Percentiles rank a stretch among this genome's conserved stretches.
Conservation (phyloP, 37 sponge, comb jelly and placozoan genomes). For the Bolinopsis microptera region DNA sequence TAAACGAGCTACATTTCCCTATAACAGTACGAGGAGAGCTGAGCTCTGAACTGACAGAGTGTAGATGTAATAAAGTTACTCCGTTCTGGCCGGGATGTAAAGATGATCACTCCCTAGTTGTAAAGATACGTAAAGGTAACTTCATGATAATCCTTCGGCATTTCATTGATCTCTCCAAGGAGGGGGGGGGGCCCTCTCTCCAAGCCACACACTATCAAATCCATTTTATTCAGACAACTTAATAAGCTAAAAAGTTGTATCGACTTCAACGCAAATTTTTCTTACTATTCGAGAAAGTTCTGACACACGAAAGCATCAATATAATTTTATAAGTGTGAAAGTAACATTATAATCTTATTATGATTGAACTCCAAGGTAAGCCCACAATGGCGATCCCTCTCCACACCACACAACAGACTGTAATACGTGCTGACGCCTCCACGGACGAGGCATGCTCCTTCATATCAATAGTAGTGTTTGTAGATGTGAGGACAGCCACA, state of each 20-base stretch:
- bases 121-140: neutral
- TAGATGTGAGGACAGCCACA: constrained; percentile 43
- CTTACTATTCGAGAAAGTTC: too few relatives aligned
- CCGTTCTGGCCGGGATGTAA: constrained; percentile 45
- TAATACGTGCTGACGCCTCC: neutral
- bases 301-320: too few relatives aligned
- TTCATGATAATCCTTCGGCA: too few relatives aligned
- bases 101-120: neutral
- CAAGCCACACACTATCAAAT: too few relatives aligned
- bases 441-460: neutral
- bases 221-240: too few relatives aligned
- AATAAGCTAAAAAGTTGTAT: too few relatives aligned
- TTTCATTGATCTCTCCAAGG: too few relatives aligned
- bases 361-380: too few relatives aligned
- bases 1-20: constrained; percentile 31
- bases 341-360: too few relatives aligned
- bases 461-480: constrained; percentile 30
- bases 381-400: constrained; percentile 36
- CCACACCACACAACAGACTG: constrained; percentile 32
- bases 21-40: neutral
- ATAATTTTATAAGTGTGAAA: too few relatives aligned
- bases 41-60: neutral
- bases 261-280: too few relatives aligned
- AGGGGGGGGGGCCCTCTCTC: too few relatives aligned
- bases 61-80: constrained; percentile 13